Conservation (phyloP, 2,888 invertebrate species). For the Lasioglossum pauxillum region DNA sequence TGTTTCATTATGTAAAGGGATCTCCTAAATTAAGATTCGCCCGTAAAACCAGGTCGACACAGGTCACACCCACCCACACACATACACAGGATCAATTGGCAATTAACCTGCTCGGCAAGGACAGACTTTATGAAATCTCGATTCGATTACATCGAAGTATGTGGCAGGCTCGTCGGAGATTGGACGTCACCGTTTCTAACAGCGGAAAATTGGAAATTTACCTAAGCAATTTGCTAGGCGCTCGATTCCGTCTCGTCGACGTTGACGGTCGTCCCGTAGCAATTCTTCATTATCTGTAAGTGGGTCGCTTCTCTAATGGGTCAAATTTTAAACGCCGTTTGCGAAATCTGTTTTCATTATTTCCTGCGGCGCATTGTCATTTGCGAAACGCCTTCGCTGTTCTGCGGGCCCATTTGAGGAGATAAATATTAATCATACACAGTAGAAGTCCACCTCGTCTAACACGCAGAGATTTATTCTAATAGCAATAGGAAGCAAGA, state of each 20-base stretch:
- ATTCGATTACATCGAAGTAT: slow-evolving; percentile 74
- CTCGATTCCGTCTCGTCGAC: slow-evolving; percentile 55
- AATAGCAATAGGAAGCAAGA: too few species aligned
- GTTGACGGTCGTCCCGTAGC: slow-evolving; percentile 41
- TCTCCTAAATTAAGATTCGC: slow-evolving; percentile 48
- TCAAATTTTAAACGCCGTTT: slow-evolving; percentile 24
- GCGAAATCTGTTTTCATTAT: not conserved
- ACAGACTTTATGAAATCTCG: slow-evolving; percentile 74
- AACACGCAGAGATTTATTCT: too few species aligned
- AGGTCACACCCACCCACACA: not conserved
- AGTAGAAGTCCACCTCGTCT: too few species aligned
- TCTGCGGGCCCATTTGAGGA: not conserved
- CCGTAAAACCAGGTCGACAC: slow-evolving; percentile 53
- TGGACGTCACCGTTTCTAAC: slow-evolving; percentile 65
- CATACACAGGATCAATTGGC: slow-evolving; percentile 75
- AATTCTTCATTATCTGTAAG: slow-evolving; percentile 67
- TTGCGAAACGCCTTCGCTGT: not conserved
- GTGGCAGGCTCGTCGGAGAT: slow-evolving; percentile 64
- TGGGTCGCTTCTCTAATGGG: slow-evolving; percentile 50
- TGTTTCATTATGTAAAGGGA: not conserved
- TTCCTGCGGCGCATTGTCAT: not conserved
- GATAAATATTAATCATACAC: too few species aligned
- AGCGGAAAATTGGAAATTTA: slow-evolving; percentile 76
- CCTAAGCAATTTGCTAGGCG: slow-evolving; percentile 71
- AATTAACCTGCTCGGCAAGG: slow-evolving; percentile 73